Evolutionary conservation across 1,140 invertebrate species (phyloP).

Genomic region (Zaprionus davidi): DNA sequence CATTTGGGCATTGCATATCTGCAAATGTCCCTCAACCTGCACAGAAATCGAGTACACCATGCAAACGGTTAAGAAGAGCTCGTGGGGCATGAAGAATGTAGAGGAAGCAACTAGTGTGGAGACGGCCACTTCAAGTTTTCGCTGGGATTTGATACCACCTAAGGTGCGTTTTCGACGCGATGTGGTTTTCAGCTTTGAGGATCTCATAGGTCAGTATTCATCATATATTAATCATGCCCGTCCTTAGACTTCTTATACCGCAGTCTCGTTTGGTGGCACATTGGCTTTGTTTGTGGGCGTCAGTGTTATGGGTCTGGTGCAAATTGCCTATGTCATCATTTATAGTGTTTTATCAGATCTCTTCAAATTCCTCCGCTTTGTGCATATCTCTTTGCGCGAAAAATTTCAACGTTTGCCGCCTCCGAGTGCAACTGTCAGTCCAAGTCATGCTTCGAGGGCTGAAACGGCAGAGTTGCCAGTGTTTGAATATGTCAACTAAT

Average conservation of each 20-base stretch:
- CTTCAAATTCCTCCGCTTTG: constrained; percentile 38
- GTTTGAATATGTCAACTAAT: constrained; percentile 72
- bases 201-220: constrained; percentile 68
- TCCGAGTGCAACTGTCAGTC: not conserved
- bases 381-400: constrained; percentile 14
- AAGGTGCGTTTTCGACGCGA: constrained; percentile 82
- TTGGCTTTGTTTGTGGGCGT: constrained; percentile 75
- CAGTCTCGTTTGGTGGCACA: constrained; percentile 78
- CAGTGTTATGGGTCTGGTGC: constrained; percentile 66
- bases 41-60: constrained; percentile 80
- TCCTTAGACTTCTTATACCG: not conserved
- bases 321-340: constrained; percentile 61
- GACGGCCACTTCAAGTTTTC: constrained; percentile 76
- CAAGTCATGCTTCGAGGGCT: constrained; percentile 49
- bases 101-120: constrained; percentile 60
- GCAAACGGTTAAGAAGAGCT: constrained; percentile 78
- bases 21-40: constrained; percentile 80
- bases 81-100: constrained; percentile 70
- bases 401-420: constrained; percentile 13
- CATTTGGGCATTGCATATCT: constrained; percentile 81
- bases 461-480: constrained; percentile 61
- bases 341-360: constrained; percentile 54
- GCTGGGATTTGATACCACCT: constrained; percentile 81
- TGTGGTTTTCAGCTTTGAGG: constrained; percentile 84
- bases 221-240: not conserved